Evolutionary conservation across 2,113 vertebrate species (phyloP).

Genomic region (Myotis yumanensis): DNA sequence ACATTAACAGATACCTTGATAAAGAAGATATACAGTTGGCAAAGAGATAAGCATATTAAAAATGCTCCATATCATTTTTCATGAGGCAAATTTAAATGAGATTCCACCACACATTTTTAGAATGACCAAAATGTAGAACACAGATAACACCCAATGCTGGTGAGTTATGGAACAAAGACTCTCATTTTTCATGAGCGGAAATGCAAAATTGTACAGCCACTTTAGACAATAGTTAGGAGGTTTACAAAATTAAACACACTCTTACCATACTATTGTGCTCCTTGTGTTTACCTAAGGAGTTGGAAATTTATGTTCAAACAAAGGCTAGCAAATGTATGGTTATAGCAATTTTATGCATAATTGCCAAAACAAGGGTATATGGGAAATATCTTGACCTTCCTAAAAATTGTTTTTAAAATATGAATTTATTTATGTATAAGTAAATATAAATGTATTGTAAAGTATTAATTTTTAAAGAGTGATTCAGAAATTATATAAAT

Average conservation of each 20-base stretch:
- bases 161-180: not conserved
- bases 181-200: not conserved
- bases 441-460: not conserved
- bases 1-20: not conserved
- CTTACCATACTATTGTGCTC: not conserved
- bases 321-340: not conserved
- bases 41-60: not conserved
- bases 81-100: not conserved
- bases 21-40: not conserved
- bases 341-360: not conserved
- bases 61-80: not conserved
- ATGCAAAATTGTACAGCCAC: not conserved
- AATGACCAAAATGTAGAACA: not conserved
- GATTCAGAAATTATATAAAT: not conserved
- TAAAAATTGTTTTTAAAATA: not conserved
- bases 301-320: not conserved
- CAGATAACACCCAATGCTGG: not conserved
- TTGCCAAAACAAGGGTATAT: not conserved
- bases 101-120: not conserved
- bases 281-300: not conserved
- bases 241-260: not conserved
- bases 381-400: not conserved
- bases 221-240: not conserved
- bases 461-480: not conserved
- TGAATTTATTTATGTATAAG: not conserved